Evolutionary conservation across 37 sponge, comb jelly and placozoan genomes (phyloP).

Genomic region (Ianthella basta): DNA sequence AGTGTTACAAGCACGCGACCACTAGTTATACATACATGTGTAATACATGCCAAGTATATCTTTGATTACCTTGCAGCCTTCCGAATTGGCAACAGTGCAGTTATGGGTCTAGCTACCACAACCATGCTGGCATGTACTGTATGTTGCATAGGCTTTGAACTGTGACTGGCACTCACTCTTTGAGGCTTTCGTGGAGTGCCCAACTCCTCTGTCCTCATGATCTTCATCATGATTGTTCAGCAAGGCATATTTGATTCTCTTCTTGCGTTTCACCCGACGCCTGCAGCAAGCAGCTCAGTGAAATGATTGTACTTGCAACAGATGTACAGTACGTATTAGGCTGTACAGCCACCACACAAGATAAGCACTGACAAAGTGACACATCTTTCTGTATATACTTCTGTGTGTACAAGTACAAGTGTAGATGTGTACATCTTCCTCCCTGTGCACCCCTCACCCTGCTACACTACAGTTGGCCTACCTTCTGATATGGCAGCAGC

Average conservation of each 20-base stretch:
- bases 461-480: neutral
- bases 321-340: too few relatives aligned
- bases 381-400: slow-evolving; percentile 2
- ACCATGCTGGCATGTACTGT: too few relatives aligned
- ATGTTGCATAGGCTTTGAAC: too few relatives aligned
- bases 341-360: too few relatives aligned
- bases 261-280: slow-evolving; percentile 1
- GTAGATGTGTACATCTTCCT: neutral
- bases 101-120: too few relatives aligned
- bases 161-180: too few relatives aligned
- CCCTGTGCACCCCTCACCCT: too few relatives aligned
- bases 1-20: neutral
- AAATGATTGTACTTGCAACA: too few relatives aligned
- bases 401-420: slow-evolving; percentile 23
- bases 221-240: slow-evolving; percentile 5
- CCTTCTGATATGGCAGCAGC: slow-evolving; percentile 78
- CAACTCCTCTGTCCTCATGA: neutral
- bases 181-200: too few relatives aligned
- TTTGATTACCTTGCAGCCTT: neutral
- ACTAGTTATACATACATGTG: neutral
- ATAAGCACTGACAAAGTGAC: neutral
- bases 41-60: neutral
- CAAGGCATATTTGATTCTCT: slow-evolving; percentile 18
- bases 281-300: neutral
- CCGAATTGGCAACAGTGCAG: neutral